Evolutionary conservation across 2,888 invertebrate genomes (phyloP).

Genomic region (Habrosyne pyritoides): DNA sequence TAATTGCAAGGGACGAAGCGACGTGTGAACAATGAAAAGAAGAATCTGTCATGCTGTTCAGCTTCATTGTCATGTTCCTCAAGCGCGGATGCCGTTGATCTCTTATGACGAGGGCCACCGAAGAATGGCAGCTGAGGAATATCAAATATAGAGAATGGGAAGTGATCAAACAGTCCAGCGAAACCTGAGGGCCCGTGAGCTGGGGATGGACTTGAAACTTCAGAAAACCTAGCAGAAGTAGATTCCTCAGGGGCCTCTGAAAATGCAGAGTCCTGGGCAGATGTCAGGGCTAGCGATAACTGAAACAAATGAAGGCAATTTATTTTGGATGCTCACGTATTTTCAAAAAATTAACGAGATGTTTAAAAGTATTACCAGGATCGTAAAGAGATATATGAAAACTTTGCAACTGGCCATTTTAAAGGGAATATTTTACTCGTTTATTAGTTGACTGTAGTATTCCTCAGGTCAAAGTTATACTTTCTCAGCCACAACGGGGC

Average conservation of each 20-base stretch:
- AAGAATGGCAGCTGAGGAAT: slow-evolving; percentile 4
- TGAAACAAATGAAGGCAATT: neutral
- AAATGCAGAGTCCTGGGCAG: neutral
- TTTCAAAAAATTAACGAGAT: neutral
- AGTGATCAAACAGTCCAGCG: neutral
- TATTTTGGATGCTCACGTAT: neutral
- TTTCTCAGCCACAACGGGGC: neutral
- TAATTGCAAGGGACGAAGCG: slow-evolving; percentile 31
- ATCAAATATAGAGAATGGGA: neutral
- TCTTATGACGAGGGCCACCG: neutral
- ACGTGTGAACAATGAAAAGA: slow-evolving; percentile 16
- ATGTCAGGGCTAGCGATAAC: neutral
- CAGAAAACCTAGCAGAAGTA: neutral
- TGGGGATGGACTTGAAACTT: neutral
- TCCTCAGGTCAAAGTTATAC: neutral
- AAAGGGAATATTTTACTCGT: neutral
- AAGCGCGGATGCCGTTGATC: neutral
- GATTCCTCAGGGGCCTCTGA: neutral
- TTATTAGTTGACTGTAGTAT: neutral
- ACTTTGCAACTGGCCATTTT: neutral
- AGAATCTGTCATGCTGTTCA: slow-evolving; percentile 16
- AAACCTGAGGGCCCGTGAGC: neutral
- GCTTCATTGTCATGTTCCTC: slow-evolving; percentile 2
- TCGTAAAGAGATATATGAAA: neutral
- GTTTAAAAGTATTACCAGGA: slow-evolving; percentile 3